These are phyloP conservation scores for Stenoptilia bipunctidactyla DNA, from an alignment of 2,888 invertebrate genomes.

Conservation along the genomic window DNA sequence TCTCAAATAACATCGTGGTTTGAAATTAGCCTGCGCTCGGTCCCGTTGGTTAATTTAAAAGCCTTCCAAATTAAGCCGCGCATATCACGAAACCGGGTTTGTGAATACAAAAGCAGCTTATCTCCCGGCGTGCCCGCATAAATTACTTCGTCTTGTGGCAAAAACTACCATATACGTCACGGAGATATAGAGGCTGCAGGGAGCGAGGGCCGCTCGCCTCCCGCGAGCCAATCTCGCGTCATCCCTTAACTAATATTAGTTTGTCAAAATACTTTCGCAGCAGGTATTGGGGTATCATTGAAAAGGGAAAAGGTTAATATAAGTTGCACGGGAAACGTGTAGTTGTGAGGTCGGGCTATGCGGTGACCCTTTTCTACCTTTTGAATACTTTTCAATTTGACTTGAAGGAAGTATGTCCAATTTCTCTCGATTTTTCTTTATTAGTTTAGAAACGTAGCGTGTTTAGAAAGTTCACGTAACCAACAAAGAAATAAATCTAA, in stretches of 20 bases:
- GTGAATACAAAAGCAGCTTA: constrained; percentile 8
- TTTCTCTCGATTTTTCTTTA: constrained; percentile 5
- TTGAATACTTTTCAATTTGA: constrained; percentile 29
- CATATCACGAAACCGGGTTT: not conserved
- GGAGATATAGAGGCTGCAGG: constrained; percentile 4
- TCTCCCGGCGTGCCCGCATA: constrained; percentile 2
- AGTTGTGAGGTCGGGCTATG: not conserved
- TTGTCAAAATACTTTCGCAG: constrained; percentile 18
- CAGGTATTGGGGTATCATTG: not conserved
- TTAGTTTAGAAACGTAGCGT: not conserved
- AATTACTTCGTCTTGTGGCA: constrained; percentile 2
- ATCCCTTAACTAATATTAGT: constrained; percentile 26
- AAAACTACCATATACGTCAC: constrained; percentile 1
- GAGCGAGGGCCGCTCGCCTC: not conserved
- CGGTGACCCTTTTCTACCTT: constrained; percentile 18
- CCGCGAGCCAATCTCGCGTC: not conserved
- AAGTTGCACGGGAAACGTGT: not conserved
- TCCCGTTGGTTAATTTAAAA: not conserved
- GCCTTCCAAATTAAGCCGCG: not conserved
- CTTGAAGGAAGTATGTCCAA: constrained; percentile 17
- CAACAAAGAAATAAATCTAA: not conserved
- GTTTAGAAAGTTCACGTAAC: not conserved
- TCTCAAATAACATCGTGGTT: not conserved
- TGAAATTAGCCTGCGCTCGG: not conserved
- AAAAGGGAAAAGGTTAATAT: not conserved